These are phyloP conservation scores for Alviniconcha strummeri DNA, from an alignment of 2,888 invertebrate genomes.

Conservation along the genomic window DNA sequence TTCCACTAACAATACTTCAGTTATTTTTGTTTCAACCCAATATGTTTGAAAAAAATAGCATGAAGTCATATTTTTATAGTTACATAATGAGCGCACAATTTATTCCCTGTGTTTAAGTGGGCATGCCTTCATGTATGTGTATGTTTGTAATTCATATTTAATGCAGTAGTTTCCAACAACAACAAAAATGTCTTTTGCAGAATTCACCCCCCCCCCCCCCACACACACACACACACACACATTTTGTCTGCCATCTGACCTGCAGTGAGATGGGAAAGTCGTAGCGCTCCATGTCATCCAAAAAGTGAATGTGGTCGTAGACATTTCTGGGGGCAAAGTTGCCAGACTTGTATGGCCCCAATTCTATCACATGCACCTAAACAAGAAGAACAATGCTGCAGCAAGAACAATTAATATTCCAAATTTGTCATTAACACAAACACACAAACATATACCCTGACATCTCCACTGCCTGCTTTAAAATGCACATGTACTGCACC, in stretches of 20 bases:
- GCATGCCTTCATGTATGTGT: too few species aligned
- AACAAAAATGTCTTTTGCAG: background rate
- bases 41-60: too few species aligned
- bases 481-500: too few species aligned
- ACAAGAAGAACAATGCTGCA: constrained; percentile 13
- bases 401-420: background rate
- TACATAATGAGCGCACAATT: too few species aligned
- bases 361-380: constrained; percentile 72
- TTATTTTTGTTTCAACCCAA: too few species aligned
- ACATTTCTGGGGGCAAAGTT: constrained; percentile 71
- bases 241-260: constrained; percentile 47
- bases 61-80: too few species aligned
- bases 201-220: background rate
- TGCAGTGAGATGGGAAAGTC: constrained; percentile 73
- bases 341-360: constrained; percentile 71
- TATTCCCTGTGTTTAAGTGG: too few species aligned
- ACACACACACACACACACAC: background rate
- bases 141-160: too few species aligned
- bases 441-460: background rate
- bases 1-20: too few species aligned
- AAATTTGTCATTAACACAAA: background rate
- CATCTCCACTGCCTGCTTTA: background rate
- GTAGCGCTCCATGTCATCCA: constrained; percentile 68
- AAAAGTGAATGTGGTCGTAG: constrained; percentile 69
- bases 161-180: background rate